Percentiles rank a stretch among this genome's conserved stretches.
phyloP scores from a whole-genome alignment of 37 sponge, comb jelly and placozoan genomes.

The Cladorhizidae sp. region DNA sequence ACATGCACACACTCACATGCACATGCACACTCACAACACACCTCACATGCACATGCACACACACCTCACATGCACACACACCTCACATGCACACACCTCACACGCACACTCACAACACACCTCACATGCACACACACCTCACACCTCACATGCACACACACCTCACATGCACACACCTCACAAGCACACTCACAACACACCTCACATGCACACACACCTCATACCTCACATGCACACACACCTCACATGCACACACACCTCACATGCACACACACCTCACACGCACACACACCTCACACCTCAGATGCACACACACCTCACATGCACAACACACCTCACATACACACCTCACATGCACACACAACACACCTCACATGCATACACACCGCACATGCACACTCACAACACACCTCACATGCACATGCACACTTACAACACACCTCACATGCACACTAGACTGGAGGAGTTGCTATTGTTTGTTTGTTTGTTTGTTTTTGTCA shows the following conservation, averaged over 20 bases:
- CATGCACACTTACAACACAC: background rate
- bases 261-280: constrained; percentile 15
- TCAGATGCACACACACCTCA: background rate
- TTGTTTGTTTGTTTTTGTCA: background rate
- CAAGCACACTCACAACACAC: constrained; percentile 4
- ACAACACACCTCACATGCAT: too few relatives aligned
- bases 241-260: constrained; percentile 6
- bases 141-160: too few relatives aligned
- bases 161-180: too few relatives aligned
- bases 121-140: too few relatives aligned
- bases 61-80: too few relatives aligned
- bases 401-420: constrained; percentile 6
- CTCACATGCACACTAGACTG: too few relatives aligned
- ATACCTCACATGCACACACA: background rate
- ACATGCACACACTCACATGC: constrained; percentile 7
- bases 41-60: background rate
- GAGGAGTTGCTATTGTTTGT: background rate
- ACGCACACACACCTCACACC: background rate
- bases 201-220: constrained; percentile 1
- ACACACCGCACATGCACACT: too few relatives aligned
- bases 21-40: constrained; percentile 7
- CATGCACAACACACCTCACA: constrained; percentile 10
- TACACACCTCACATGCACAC: too few relatives aligned
- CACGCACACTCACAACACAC: too few relatives aligned
- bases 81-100: constrained; percentile 5